phyloP scores from a whole-genome alignment of 1,140 invertebrate species.

The Caerostris darwini region DNA sequence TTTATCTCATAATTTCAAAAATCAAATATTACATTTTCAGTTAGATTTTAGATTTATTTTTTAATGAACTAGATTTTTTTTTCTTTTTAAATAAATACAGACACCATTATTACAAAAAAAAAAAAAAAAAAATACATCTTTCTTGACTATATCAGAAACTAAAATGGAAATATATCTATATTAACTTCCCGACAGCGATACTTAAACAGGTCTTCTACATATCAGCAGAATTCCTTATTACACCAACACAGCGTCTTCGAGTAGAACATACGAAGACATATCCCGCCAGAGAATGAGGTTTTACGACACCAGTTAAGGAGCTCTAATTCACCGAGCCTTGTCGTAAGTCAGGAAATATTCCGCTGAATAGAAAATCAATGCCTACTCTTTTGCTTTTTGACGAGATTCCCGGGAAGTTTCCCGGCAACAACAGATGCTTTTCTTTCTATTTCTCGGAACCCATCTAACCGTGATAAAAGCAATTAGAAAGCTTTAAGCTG shows the following conservation, averaged over 20 bases:
- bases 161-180: too few relatives aligned
- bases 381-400: conserved; percentile 21
- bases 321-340: neutral
- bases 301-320: conserved; percentile 42
- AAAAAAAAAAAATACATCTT: too few relatives aligned
- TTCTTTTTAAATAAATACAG: too few relatives aligned
- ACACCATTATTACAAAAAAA: too few relatives aligned
- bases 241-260: neutral
- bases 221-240: neutral
- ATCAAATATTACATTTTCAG: too few relatives aligned
- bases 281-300: conserved; percentile 1
- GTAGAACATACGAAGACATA: neutral
- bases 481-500: conserved; percentile 68
- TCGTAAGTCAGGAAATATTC: conserved; percentile 36
- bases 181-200: too few relatives aligned
- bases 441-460: neutral
- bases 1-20: too few relatives aligned
- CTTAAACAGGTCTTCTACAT: too few relatives aligned
- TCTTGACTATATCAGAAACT: too few relatives aligned
- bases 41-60: too few relatives aligned
- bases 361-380: conserved; percentile 5
- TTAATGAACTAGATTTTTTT: too few relatives aligned
- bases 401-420: conserved; percentile 41
- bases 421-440: conserved; percentile 54
- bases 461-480: conserved; percentile 69